phyloP scores from a whole-genome alignment of 2,888 invertebrate species.

The Meliscaeva auricollis region DNA sequence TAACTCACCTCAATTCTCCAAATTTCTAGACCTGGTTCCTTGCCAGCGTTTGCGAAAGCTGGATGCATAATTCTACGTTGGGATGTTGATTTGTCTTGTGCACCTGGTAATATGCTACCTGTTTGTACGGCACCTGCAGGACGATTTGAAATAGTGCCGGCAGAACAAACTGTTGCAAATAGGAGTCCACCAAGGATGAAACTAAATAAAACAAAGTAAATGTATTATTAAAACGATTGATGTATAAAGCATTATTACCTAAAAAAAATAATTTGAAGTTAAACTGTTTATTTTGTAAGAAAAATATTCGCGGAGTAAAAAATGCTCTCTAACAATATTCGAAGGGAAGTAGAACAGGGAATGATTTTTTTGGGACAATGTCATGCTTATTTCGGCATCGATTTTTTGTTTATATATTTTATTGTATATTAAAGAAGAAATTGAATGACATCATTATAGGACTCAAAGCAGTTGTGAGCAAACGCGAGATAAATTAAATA shows the following conservation, averaged over 20 bases:
- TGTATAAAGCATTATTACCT: too few relatives aligned
- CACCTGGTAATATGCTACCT: slow-evolving; percentile 79
- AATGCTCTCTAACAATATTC: neutral
- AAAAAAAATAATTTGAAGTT: slow-evolving; percentile 9
- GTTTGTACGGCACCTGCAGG: slow-evolving; percentile 81
- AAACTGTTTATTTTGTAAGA: neutral
- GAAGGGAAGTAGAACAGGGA: neutral
- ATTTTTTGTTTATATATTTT: slow-evolving; percentile 39
- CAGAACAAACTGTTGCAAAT: slow-evolving; percentile 80
- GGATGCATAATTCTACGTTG: slow-evolving; percentile 85
- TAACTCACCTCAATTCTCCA: slow-evolving; percentile 92
- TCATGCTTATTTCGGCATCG: slow-evolving; percentile 32
- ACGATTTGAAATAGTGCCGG: slow-evolving; percentile 81
- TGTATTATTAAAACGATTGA: too few relatives aligned
- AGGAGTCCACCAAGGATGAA: slow-evolving; percentile 79
- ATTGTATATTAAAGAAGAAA: too few relatives aligned
- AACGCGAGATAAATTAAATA: slow-evolving; percentile 11
- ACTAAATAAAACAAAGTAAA: slow-evolving; percentile 76
- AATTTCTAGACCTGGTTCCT: slow-evolving; percentile 88
- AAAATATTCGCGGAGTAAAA: neutral
- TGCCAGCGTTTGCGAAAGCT: slow-evolving; percentile 90
- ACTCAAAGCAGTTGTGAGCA: slow-evolving; percentile 47
- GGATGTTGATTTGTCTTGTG: slow-evolving; percentile 78
- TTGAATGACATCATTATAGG: slow-evolving; percentile 10
- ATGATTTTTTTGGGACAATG: neutral